Conservation (phyloP, 2,113 vertebrate species). For the Asarcornis scutulata region DNA sequence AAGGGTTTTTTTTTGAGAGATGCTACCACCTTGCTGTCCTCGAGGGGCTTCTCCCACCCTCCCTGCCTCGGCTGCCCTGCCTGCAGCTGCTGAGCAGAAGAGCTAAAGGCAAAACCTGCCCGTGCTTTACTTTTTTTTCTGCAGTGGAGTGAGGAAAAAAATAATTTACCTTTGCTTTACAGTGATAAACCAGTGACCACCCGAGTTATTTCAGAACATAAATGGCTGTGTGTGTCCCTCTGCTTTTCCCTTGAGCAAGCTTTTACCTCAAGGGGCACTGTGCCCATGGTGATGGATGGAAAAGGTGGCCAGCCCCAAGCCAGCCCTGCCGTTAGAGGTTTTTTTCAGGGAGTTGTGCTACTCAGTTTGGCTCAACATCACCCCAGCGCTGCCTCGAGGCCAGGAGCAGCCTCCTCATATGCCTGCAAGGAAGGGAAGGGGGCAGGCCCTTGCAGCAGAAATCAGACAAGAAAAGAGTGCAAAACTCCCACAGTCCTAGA, state of each 20-base stretch:
- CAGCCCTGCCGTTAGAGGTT: neutral
- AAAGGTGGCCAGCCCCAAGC: neutral
- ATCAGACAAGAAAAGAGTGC: neutral
- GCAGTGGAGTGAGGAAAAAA: neutral
- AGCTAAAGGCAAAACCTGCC: neutral
- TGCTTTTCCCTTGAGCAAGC: neutral
- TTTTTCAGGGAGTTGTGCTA: neutral
- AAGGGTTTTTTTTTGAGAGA: neutral
- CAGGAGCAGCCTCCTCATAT: neutral
- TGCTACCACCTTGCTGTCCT: neutral
- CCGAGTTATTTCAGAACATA: neutral
- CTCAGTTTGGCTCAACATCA: neutral
- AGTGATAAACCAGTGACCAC: neutral
- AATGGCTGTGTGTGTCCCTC: neutral
- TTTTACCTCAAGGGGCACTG: neutral
- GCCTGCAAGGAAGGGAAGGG: neutral
- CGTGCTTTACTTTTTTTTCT: neutral
- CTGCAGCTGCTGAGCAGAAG: neutral
- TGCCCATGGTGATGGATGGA: fast-evolving
- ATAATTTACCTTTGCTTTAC: neutral
- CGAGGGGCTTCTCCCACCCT: neutral
- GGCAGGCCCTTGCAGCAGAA: neutral
- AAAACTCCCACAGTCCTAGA: neutral
- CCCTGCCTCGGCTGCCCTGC: neutral
- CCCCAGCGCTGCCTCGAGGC: neutral